Evolutionary conservation across 1,140 invertebrate species (phyloP), one percentile per base, ranked within the genome.

Genomic region (Leptonema lineaticorne): DNA sequence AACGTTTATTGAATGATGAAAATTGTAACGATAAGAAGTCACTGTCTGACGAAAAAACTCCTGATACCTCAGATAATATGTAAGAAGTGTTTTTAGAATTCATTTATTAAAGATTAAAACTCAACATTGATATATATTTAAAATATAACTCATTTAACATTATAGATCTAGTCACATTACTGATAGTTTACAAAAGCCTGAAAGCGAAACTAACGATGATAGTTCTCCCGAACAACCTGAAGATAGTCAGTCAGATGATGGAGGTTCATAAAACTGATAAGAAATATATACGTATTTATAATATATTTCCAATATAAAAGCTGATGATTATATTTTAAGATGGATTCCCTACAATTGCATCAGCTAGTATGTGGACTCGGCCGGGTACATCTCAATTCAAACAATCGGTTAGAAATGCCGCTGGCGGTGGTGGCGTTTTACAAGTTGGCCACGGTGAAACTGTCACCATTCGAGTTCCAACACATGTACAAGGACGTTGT

Each of bases 361-460:
- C 91, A 27, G 92, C 96, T 0, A 92, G 91, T 29, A 94, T 99
- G 89, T 99, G 97, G 97, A 98, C 95, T 0, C 84, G 91, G 30
- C 90, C 92, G 71, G 94, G 96, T 74, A 89, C 98, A n/a, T 86
- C 88, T 27, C 88, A 90, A 76, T 99, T 99, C 81, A 98, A 98
- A 81, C 86, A 92, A 74, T 88, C 90, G 0, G 93, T 98, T 27
- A 84, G 86, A 48, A 88, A 89, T 75, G 93, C 96, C 76, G 94
- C 95, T 74, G 91, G 92, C 45, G 92, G 94, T 24, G 96, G 98
- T 78, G 92, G 96, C 0, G 89, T 96, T n/a, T 92, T 98, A 67
- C 92, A 93, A 76, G 92, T 99, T 53, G 95, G 94, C 0, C 97
- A 98, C 78, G 97, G 97, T 8, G 97, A 99, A 83, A 97, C 93